These are phyloP conservation scores for Drosophila sucinea DNA, from an alignment of 1,140 invertebrate genomes.

Conservation along the genomic window DNA sequence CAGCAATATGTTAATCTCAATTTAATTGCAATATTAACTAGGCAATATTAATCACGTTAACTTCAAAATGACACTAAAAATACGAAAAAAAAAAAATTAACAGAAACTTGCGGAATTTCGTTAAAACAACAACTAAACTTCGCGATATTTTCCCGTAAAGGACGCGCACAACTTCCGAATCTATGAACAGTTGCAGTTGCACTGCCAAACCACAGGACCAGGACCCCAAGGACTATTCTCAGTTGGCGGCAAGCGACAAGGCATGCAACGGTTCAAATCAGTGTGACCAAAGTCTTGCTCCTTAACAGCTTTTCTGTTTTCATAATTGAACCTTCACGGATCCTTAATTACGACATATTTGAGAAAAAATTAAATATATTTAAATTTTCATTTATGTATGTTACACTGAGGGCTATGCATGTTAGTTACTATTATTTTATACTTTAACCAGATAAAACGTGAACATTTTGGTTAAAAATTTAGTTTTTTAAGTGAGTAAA, in stretches of 20 bases:
- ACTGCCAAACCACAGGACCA: conserved; percentile 47
- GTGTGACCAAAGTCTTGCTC: neutral
- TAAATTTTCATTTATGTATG: no score
- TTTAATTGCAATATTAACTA: conserved; percentile 45
- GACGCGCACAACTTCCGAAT: conserved; percentile 31
- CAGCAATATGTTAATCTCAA: conserved; percentile 12
- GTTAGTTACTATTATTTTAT: no score
- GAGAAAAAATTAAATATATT: no score
- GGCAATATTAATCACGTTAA: conserved; percentile 27
- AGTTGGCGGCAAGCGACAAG: conserved; percentile 63
- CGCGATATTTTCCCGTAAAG: neutral
- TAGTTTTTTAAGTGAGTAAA: no score
- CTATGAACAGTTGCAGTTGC: conserved; percentile 66
- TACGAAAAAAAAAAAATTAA: conserved; percentile 8
- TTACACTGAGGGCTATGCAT: no score
- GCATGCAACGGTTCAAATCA: conserved; percentile 31
- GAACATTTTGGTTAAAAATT: no score
- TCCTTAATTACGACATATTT: no score
- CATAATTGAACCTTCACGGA: no score
- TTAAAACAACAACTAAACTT: conserved; percentile 4
- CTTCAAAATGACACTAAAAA: conserved; percentile 25
- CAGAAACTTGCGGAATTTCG: conserved; percentile 34
- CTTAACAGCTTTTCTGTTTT: neutral
- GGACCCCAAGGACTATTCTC: conserved; percentile 14
- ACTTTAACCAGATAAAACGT: no score